A percentile compares a stretch with the other conserved stretches of the same genome.
Conservation (phyloP, 2,113 vertebrate species). For the Galbula dea region DNA sequence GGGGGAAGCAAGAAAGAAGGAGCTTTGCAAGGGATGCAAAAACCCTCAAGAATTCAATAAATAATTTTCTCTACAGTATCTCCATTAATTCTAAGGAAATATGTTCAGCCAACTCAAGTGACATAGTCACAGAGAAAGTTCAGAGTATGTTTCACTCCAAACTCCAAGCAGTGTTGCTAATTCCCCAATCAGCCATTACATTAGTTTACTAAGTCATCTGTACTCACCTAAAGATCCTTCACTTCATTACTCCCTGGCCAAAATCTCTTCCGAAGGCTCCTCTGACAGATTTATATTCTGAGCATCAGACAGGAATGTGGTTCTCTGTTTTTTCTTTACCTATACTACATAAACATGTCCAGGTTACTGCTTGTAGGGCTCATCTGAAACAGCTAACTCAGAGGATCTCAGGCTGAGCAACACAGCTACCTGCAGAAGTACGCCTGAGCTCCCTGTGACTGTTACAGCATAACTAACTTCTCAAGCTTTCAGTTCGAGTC, state of each 20-base stretch:
- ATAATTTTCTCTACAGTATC: neutral
- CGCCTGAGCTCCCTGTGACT: neutral
- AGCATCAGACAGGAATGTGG: slow-evolving; percentile 81
- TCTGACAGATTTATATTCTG: slow-evolving; percentile 82
- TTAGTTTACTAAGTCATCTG: slow-evolving; percentile 72
- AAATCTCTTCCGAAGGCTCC: slow-evolving; percentile 73
- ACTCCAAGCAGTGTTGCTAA: slow-evolving; percentile 38
- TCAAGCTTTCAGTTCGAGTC: neutral
- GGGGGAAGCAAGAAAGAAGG: neutral
- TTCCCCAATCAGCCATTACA: slow-evolving; percentile 71
- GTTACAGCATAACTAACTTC: neutral
- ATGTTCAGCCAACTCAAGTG: neutral
- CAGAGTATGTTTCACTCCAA: slow-evolving; percentile 4
- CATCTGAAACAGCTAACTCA: neutral
- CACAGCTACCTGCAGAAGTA: neutral
- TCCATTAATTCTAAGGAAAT: slow-evolving; percentile 3
- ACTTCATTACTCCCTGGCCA: slow-evolving; percentile 77
- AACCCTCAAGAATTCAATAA: neutral
- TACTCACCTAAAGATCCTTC: slow-evolving; percentile 73
- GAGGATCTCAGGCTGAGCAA: neutral
- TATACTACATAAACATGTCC: slow-evolving; percentile 82
- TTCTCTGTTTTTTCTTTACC: slow-evolving; percentile 81
- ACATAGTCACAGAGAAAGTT: slow-evolving; percentile 10
- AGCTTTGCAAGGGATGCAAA: neutral
- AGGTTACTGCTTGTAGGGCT: neutral